Percentiles rank a stretch among this genome's conserved stretches.
These are phyloP conservation scores for Aurelia sp. DNA, from an alignment of 30 jellyfish, hydroid and myxozoan genomes.

Conservation along the genomic window DNA sequence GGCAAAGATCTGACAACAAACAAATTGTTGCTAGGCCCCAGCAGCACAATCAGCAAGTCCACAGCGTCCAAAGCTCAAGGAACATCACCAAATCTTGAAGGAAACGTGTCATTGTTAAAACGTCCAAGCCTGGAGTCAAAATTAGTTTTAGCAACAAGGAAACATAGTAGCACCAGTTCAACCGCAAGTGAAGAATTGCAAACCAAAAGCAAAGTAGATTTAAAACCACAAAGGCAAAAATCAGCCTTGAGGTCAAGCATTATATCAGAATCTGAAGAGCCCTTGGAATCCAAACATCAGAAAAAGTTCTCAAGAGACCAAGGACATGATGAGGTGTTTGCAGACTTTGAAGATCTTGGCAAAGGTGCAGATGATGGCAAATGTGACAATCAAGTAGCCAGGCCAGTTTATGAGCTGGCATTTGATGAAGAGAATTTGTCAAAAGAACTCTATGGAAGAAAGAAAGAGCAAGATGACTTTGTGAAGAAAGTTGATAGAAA, in stretches of 20 bases:
- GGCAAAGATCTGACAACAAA: slow-evolving; percentile 22
- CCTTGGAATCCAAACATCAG: no score
- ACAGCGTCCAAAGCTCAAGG: background rate
- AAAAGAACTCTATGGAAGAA: slow-evolving; percentile 9
- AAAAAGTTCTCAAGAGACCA: no score
- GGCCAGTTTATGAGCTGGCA: slow-evolving; percentile 37
- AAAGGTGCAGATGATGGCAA: background rate
- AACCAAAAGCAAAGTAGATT: no score
- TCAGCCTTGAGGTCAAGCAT: no score
- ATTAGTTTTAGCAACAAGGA: no score
- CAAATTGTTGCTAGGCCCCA: slow-evolving; percentile 4
- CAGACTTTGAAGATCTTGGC: background rate
- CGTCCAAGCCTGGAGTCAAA: no score
- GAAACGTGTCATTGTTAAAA: no score
- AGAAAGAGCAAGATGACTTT: slow-evolving; percentile 5
- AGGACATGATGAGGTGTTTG: no score
- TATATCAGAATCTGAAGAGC: no score
- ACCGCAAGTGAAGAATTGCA: no score
- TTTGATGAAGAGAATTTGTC: slow-evolving; percentile 45
- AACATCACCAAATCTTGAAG: background rate
- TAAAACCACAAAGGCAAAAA: no score
- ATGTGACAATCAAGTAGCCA: background rate
- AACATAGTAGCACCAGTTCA: no score
- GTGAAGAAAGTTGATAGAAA: background rate
- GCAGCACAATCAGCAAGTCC: background rate